Conservation (phyloP, 2,113 vertebrate species). For the Phalacrocorax carbo region DNA sequence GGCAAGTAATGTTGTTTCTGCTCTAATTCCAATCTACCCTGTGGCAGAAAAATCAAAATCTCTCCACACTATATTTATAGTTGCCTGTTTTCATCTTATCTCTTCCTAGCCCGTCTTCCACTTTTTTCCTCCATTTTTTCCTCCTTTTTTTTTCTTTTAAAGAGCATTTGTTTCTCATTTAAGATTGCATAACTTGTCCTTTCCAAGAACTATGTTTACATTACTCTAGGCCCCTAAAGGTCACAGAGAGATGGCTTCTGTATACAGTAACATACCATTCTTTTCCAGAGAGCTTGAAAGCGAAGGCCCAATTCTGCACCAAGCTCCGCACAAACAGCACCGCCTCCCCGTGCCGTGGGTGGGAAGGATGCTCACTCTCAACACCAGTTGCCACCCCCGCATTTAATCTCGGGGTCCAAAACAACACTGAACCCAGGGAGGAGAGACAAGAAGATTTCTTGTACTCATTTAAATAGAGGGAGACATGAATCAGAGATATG, state of each 20-base stretch:
- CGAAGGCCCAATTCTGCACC: neutral
- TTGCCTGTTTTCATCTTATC: neutral
- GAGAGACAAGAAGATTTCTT: neutral
- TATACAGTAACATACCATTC: too few relatives aligned
- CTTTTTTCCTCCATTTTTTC: too few relatives aligned
- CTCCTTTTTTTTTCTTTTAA: neutral
- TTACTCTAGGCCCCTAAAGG: neutral
- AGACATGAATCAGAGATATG: neutral
- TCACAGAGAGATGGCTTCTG: neutral
- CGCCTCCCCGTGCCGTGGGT: neutral
- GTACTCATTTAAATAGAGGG: neutral
- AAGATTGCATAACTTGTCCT: too few relatives aligned
- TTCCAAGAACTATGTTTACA: neutral
- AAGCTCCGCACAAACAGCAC: neutral
- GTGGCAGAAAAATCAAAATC: neutral
- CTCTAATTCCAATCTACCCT: neutral
- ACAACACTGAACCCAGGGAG: neutral
- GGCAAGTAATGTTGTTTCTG: neutral
- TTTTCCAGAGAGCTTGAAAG: neutral
- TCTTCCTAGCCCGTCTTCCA: neutral
- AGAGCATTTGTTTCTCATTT: neutral
- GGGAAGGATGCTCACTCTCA: too few relatives aligned
- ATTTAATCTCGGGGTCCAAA: neutral
- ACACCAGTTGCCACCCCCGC: neutral
- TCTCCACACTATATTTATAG: neutral